A percentile compares a stretch with the other conserved stretches of the same genome.
Conservation (phyloP, 2,113 vertebrate species). For the Oreochromis tanganicae region DNA sequence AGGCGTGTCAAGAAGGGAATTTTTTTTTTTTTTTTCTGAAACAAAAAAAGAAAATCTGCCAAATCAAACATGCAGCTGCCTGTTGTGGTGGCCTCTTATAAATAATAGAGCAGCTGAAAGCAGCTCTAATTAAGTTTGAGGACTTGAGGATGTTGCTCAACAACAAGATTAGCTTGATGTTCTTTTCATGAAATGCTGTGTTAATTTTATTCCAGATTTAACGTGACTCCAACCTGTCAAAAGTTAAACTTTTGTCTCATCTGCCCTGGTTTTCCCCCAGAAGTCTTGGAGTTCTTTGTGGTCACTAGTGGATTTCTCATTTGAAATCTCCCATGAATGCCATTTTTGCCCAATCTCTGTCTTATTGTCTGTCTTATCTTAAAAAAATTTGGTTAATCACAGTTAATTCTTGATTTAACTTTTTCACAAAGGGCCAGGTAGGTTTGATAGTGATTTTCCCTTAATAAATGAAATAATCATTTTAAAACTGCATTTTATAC, state of each 20-base stretch:
- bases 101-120: not conserved
- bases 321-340: not conserved
- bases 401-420: not conserved
- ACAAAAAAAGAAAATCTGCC: not conserved
- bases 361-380: not conserved
- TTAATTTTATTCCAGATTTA: not conserved
- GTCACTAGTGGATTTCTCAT: not conserved
- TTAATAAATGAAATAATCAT: not conserved
- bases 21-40: too few species aligned
- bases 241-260: not conserved
- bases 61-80: not conserved
- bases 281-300: not conserved
- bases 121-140: not conserved
- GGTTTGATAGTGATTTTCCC: not conserved
- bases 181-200: not conserved
- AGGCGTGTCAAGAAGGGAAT: not conserved
- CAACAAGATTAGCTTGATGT: not conserved
- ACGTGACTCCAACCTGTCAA: not conserved
- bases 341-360: not conserved
- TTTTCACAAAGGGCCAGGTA: not conserved
- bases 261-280: not conserved
- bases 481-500: not conserved
- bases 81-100: not conserved
- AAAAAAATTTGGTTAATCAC: not conserved
- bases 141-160: not conserved